Evolutionary conservation across 2,888 invertebrate genomes (phyloP), one percentile per base, ranked within the genome.

Genomic region (Mesorhabditis sp.): DNA sequence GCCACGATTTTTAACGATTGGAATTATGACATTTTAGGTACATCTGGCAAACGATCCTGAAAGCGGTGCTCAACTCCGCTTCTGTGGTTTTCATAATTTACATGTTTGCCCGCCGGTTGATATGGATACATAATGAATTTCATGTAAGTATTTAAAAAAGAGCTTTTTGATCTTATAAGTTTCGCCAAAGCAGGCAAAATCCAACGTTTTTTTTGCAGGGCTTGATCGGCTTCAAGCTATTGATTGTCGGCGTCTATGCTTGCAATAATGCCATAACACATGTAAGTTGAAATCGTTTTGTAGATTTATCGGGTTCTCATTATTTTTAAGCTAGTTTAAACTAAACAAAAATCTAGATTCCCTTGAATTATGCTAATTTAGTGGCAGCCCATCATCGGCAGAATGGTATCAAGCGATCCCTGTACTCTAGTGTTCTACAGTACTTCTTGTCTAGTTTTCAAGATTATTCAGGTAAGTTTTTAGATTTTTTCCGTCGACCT

Each of bases 91-190:
- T 50, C 58, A 50, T 50, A 10, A 50, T 50, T 50, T 50, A 50
- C 58, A 50, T 50, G 58, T 50, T 50, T 50, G 58, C n/a, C 10
- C 58, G 58, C 2, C 7, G 58, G 58, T 50, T 50, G 58, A 50
- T 50, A 13, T 50, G 58, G 58, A n/a, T 50, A n/a, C 58, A 50
- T n/a, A 50, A 50, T n/a, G 58, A 50, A n/a, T 50, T 50, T 50
- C 58, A 50, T 50, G 58, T 50, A 13, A 50, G 50, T 50, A n/a
- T n/a, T n/a, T 10, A 50, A 50, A 13, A 50, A 50, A 13, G 50
- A 13, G 50, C 50, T 50, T 50, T 50, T 50, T 50, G 6, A 50
- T 13, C 13, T 6, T 50, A n/a, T n/a, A n/a, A n/a, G n/a, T n/a
- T n/a, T n/a, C n/a, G n/a, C n/a, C n/a, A n/a, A n/a, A n/a, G n/a